These are phyloP conservation scores for Etheostoma nigrum DNA, from an alignment of 2,797 vertebrate genomes.

Conservation along the genomic window DNA sequence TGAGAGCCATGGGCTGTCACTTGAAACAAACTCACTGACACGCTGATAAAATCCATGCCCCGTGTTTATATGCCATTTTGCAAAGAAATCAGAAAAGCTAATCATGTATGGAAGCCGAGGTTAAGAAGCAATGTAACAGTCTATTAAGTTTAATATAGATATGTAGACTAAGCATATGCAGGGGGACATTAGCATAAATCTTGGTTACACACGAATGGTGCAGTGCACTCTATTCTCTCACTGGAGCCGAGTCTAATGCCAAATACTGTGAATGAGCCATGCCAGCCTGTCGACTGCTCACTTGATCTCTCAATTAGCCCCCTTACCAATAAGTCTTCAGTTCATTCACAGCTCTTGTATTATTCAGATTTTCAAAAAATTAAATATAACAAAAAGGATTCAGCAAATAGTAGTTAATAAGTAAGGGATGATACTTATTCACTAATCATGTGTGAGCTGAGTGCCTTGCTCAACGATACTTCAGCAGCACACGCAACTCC, in stretches of 20 bases:
- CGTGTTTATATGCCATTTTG: constrained; percentile 97
- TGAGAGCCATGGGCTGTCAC: constrained; percentile 85
- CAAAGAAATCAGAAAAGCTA: constrained; percentile 99
- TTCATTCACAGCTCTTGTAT: constrained; percentile 41
- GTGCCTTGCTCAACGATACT: constrained; percentile 37
- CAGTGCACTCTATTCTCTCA: constrained; percentile 79
- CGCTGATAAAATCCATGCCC: constrained; percentile 94
- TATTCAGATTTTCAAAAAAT: constrained; percentile 32
- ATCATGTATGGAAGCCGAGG: constrained; percentile 99
- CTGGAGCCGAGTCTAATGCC: constrained; percentile 84
- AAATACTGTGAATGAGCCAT: constrained; percentile 84
- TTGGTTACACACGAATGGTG: constrained; percentile 92
- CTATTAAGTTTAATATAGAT: constrained; percentile 99
- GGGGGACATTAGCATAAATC: constrained; percentile 99
- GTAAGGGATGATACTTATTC: not conserved
- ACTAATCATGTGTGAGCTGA: constrained; percentile 34
- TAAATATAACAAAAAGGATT: constrained; percentile 27
- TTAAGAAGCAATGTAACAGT: constrained; percentile 99
- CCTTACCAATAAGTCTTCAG: constrained; percentile 61
- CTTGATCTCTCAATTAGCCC: constrained; percentile 87
- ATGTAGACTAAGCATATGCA: constrained; percentile 99
- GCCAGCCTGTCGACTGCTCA: constrained; percentile 77
- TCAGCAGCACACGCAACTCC: constrained; percentile 2
- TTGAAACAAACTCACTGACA: constrained; percentile 94
- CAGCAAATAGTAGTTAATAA: constrained; percentile 10